A percentile compares a stretch with the other conserved stretches of the same genome.
These are phyloP conservation scores for Pseudomugil tenellus DNA, from an alignment of 2,797 vertebrate species.

Conservation along the genomic window DNA sequence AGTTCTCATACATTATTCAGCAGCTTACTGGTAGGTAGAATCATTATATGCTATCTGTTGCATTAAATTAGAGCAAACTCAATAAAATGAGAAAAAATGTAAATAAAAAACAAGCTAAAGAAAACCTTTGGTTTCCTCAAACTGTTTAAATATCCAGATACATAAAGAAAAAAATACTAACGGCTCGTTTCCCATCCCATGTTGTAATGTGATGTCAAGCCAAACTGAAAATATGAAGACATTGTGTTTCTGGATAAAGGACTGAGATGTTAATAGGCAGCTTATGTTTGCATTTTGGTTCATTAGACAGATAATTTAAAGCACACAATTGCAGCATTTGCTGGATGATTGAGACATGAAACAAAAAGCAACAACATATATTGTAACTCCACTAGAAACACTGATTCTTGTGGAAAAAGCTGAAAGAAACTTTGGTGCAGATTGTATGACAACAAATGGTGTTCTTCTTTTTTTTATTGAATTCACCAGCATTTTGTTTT, in stretches of 20 bases:
- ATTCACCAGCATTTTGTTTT: slow-evolving; percentile 43
- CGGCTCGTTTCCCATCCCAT: slow-evolving; percentile 27
- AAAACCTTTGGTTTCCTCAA: slow-evolving; percentile 26
- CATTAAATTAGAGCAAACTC: slow-evolving; percentile 38
- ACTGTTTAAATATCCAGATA: slow-evolving; percentile 31
- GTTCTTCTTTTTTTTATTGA: slow-evolving; percentile 25
- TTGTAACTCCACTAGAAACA: slow-evolving; percentile 9
- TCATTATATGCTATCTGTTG: slow-evolving; percentile 35
- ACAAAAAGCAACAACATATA: slow-evolving; percentile 26
- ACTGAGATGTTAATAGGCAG: slow-evolving; percentile 68
- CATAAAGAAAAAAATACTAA: slow-evolving; percentile 27
- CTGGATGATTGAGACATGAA: slow-evolving; percentile 57
- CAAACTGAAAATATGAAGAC: slow-evolving; percentile 57
- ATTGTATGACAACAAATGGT: neutral
- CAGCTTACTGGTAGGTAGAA: slow-evolving; percentile 26
- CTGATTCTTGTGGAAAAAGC: slow-evolving; percentile 16
- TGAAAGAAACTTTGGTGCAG: neutral
- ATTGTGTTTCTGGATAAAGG: slow-evolving; percentile 61
- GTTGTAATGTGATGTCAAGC: slow-evolving; percentile 36
- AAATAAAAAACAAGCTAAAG: neutral
- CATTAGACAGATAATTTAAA: slow-evolving; percentile 71
- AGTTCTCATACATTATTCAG: slow-evolving; percentile 65
- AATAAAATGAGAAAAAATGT: slow-evolving; percentile 15
- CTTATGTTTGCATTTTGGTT: slow-evolving; percentile 70
- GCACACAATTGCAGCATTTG: slow-evolving; percentile 55